These are phyloP conservation scores for Capromys pilorides DNA, from an alignment of 2,797 vertebrate species.

Conservation along the genomic window DNA sequence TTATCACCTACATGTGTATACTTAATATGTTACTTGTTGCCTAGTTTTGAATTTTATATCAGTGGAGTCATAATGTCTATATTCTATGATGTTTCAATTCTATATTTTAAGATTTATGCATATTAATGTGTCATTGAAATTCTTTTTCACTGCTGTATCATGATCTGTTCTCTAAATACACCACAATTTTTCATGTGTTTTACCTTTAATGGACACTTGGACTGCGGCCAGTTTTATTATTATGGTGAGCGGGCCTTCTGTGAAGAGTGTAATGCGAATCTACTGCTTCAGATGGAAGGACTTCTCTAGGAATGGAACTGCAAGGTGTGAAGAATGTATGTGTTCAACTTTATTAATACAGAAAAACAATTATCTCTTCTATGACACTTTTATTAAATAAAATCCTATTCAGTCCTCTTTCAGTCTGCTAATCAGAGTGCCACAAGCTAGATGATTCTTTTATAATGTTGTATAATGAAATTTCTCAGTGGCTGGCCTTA, in stretches of 20 bases:
- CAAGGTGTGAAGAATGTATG: neutral
- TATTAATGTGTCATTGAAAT: neutral
- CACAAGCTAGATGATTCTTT: slow-evolving; percentile 20
- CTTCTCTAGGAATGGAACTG: neutral
- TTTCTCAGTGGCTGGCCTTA: slow-evolving; percentile 33
- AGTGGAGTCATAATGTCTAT: neutral
- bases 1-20: neutral
- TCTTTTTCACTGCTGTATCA: neutral
- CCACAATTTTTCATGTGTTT: neutral
- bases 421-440: slow-evolving; percentile 42
- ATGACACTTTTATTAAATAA: slow-evolving; percentile 54
- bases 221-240: neutral
- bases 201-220: neutral
- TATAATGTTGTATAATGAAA: slow-evolving; percentile 43
- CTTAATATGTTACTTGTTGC: neutral
- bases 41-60: neutral
- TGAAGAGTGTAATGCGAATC: neutral
- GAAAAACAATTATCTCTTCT: slow-evolving; percentile 27
- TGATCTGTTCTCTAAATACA: neutral
- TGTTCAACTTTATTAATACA: neutral
- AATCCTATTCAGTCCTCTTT: slow-evolving; percentile 38
- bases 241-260: neutral
- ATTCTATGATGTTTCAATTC: neutral
- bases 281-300: neutral
- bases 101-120: neutral